phyloP scores from a whole-genome alignment of 2,888 invertebrate species.

The Chouioia cunea region DNA sequence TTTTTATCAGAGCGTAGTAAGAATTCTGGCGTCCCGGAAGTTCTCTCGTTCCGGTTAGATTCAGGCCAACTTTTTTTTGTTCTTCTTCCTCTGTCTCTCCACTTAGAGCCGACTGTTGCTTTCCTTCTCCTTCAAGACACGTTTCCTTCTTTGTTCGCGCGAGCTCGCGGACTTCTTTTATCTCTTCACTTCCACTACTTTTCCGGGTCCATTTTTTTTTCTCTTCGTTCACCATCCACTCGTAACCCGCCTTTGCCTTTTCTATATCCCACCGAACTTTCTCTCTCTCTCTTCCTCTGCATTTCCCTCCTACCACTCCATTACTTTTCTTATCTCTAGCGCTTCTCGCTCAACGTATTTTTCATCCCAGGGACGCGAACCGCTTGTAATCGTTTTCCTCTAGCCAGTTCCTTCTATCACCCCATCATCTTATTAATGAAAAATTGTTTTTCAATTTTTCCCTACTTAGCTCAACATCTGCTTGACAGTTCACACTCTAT shows the following conservation, averaged over 20 bases:
- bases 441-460: no score
- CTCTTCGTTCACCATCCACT: conserved; percentile 3
- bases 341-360: conserved; percentile 15
- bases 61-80: conserved; percentile 32
- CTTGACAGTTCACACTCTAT: no score
- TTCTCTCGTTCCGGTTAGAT: conserved; percentile 38
- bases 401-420: no score
- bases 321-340: conserved; percentile 43
- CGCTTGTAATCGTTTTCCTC: conserved; percentile 17
- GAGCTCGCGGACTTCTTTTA: not conserved
- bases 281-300: conserved; percentile 13
- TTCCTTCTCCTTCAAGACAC: not conserved
- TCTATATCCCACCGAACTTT: conserved; percentile 1
- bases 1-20: no score
- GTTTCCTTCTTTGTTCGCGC: no score
- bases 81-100: conserved; percentile 36
- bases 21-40: conserved; percentile 49
- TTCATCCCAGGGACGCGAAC: conserved; percentile 2
- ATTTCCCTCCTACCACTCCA: conserved; percentile 32
- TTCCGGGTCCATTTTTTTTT: conserved; percentile 1
- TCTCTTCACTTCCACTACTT: conserved; percentile 17
- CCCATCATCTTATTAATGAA: no score
- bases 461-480: no score
- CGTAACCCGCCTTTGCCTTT: not conserved
- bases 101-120: conserved; percentile 38